These are phyloP conservation scores for Drosophila kanapiae DNA, from an alignment of 1,140 invertebrate species.

Conservation along the genomic window DNA sequence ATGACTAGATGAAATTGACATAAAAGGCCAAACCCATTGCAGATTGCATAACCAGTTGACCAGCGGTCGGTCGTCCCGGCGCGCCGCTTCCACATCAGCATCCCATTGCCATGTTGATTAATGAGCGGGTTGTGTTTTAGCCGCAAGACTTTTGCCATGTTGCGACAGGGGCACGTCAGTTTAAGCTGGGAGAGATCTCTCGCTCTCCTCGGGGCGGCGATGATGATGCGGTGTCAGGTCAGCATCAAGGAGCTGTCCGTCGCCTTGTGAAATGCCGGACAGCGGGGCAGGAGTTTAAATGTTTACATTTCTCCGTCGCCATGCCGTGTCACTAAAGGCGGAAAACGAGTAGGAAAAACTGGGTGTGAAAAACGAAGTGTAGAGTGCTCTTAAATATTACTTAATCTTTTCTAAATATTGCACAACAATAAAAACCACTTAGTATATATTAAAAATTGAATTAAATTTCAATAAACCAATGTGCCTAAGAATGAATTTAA, in stretches of 20 bases:
- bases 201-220: constrained; percentile 34
- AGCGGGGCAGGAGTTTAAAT: constrained; percentile 28
- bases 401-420: no score
- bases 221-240: constrained; percentile 51
- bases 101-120: constrained; percentile 49
- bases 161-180: constrained; percentile 58
- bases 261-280: constrained; percentile 18
- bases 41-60: constrained; percentile 57
- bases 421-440: no score
- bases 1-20: constrained; percentile 57
- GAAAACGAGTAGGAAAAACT: constrained; percentile 6
- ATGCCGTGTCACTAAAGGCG: constrained; percentile 26
- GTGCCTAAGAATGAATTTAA: accelerated
- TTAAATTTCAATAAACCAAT: not conserved
- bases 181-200: constrained; percentile 43
- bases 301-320: constrained; percentile 51
- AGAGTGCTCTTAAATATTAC: constrained; percentile 10
- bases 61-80: constrained; percentile 16
- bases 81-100: constrained; percentile 26
- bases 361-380: not conserved
- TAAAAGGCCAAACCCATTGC: constrained; percentile 61
- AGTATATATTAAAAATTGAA: not conserved
- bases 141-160: constrained; percentile 53
- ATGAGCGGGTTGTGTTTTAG: constrained; percentile 59
- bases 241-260: constrained; percentile 51